Base-by-base conservation (phyloP, 2,888 invertebrate species). In the Hemistola chrysoprasaria region DNA sequence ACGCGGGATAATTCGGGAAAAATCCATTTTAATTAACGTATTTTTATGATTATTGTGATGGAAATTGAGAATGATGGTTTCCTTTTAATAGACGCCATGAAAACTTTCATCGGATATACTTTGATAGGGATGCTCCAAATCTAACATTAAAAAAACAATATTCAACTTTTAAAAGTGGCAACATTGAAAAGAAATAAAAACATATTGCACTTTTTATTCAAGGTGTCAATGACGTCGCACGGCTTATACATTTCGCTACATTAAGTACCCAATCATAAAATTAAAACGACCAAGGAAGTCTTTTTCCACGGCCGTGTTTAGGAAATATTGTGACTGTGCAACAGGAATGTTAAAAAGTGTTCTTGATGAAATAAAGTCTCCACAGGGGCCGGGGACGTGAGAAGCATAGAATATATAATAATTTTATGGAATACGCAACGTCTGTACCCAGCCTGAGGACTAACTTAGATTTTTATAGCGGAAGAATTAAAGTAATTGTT, bases 341-440 rank as follows among this genome's bases (percentile, higher is more conserved):
- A 44, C 35, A 62, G 61, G 87, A 87, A 86, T 86, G 72, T 78
- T 84, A 85, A 87, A 86, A 84, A 82, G 78, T 80, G 73, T 68
- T 70, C 78, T 78, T 86, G 85, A 86, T 87, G 85, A 85, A 86
- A 87, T 85, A 86, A 82, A 86, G 85, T 78, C 80, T 75, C 73
- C 62, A 60, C 58, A 51, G 59, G 71, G 65, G 60, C 48, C 53
- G 53, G 67, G 62, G 63, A 67, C 83, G 84, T 84, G 86, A 77
- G 67, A 55, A 50, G 83, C 78, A 81, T 85, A 62, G 59, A 62
- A 56, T 58, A 16, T 16, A n/a, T 16, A 16, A 16, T 16, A 16
- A 16, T 16, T 3, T 22, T 23, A 24, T 16, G 16, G 26, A 27
- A 40, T 26, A 16, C 26, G 32, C 22, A 21, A 37, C 22, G 35